Base-by-base conservation (phyloP, 2,888 invertebrate species). In the Palloptera scutellata region DNA sequence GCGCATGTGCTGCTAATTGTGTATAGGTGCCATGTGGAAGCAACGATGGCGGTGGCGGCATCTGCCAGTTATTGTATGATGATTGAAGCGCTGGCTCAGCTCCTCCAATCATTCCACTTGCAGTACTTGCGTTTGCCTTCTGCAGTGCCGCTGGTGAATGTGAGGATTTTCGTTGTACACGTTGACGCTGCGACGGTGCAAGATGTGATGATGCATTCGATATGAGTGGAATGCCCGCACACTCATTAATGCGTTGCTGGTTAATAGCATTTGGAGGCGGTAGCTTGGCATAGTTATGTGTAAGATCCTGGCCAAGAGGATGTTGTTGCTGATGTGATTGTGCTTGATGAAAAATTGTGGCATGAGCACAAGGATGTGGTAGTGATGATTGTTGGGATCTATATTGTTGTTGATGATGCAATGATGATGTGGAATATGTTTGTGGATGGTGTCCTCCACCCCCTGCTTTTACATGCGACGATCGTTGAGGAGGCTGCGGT, bases 171-270 rank as follows among this genome's bases (percentile, higher is more conserved):
- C 82, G 78, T 57, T 81, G 73, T 65, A 80, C 60, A n/a, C 85
- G 77, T 73, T 87, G 87, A 72, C 88, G 79, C 69, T 82, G 83
- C 0, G 73, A 74, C 0, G 77, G 75, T 5, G 78, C 75, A 59
- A 81, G 19, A 60, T 82, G 81, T 15, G 89, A 89, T 75, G 90
- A 89, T 72, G 92, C 90, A 86, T 92, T 92, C 61, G 92, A 92
- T 82, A 94, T 92, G 72, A 94, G 87, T 57, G 94, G 94, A 79
- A 92, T 91, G 72, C 93, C 93, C 43, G 93, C 89, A 91, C 93
- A 94, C 74, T 89, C 90, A 73, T 90, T 91, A 40, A 81, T 79
- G 9, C 81, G 76, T 69, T 83, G 83, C 65, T 80, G 83, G 68
- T 81, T 82, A 51, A 83, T 76, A 61, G 77, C 71, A 57, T 70